Base-by-base conservation (phyloP, 2,113 vertebrate genomes). In the Pavo muticus region DNA sequence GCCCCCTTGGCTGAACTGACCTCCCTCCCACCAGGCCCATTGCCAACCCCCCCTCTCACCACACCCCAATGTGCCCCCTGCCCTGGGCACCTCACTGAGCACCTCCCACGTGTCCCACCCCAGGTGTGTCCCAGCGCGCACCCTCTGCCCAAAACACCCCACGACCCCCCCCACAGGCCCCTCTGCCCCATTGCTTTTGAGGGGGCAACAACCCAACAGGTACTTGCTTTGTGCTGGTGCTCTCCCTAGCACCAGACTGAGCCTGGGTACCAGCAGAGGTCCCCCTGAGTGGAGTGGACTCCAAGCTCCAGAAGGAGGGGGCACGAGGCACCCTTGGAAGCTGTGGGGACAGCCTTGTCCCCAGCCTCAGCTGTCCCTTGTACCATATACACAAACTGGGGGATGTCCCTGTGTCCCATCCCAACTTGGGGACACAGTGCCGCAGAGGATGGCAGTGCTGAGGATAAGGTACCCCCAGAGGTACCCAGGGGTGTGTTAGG, bases 381-480 rank as follows among this genome's bases (percentile, higher is more conserved):
- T 24, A 24, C 32, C 29, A 17, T 2, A 0, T 29, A 37, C 45
- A 29, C 23, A 8, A 2, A 3, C 2, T 2, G 40, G 7, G 23
- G 9, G 21, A 23, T 5, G 1, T 14, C 44, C 19, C 24, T 1
- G 0, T 32, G 13, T 11, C 59, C 40, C 13, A 1, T 64, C 65
- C 67, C 40, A 1, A 10, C 35, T 6, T 1, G 4, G 45, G 32
- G 56, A 63, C n/a, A 14, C 30, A 0, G 27, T 1, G 42, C 2
- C 2, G 17, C 8, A 10, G 54, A 1, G 30, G 20, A 68, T 16
- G 30, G 9, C 39, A 7, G 1, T 9, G 47, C 21, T 13, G 7
- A 37, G 25, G 45, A 45, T 13, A 2, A 47, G 40, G 67, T 29
- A 8, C 25, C 2, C 42, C 17, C 1, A 3, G 5, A 30, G 67